Conservation (phyloP, 2,888 invertebrate genomes). For the Dynastes grantii region DNA sequence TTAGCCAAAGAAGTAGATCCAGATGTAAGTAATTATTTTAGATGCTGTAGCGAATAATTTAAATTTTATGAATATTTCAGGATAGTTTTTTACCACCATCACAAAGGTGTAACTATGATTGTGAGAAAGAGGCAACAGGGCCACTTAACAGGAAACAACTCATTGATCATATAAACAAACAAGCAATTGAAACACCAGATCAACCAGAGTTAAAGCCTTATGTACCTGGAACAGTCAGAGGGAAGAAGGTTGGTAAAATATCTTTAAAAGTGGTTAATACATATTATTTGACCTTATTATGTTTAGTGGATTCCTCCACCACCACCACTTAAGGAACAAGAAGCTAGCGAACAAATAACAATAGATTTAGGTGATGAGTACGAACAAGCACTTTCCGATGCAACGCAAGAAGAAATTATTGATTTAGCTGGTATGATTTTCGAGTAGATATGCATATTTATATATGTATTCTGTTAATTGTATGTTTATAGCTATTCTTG, state of each 20-base stretch:
- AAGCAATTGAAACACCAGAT: constrained; percentile 98
- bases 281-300: constrained; percentile 6
- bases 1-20: constrained; percentile 99
- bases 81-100: constrained; percentile 97
- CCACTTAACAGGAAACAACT: constrained; percentile 95
- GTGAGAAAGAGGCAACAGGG: constrained; percentile 95
- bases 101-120: constrained; percentile 96
- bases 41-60: constrained; percentile 19
- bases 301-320: constrained; percentile 88
- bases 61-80: constrained; percentile 73
- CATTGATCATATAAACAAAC: constrained; percentile 97
- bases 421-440: constrained; percentile 87
- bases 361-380: constrained; percentile 96
- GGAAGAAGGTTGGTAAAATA: constrained; percentile 83
- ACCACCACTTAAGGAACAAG: constrained; percentile 79
- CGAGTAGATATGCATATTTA: background rate
- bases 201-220: constrained; percentile 96
- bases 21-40: constrained; percentile 85
- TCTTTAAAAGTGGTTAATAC: background rate
- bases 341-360: constrained; percentile 92
- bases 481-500: constrained; percentile 87
- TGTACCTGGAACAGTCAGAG: constrained; percentile 91
- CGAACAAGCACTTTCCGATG: constrained; percentile 89
- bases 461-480: background rate
- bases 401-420: constrained; percentile 97